Percentiles rank a stretch among this genome's conserved stretches.
Evolutionary conservation across 2,113 vertebrate genomes (phyloP).

Genomic region (Eclectus roratus): DNA sequence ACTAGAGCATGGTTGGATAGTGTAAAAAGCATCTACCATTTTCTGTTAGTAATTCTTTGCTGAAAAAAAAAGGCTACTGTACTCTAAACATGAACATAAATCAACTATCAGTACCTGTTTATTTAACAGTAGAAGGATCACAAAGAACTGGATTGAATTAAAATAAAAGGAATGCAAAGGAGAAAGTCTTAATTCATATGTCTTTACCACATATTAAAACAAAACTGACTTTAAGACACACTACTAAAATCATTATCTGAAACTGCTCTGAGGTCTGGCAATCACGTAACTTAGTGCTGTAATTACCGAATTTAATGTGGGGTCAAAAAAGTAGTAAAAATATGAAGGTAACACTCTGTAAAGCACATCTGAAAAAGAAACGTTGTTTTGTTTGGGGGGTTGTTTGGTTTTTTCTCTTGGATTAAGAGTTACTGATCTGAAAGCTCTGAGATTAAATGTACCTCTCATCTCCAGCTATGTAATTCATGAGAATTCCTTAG

Average conservation of each 20-base stretch:
- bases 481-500: background rate
- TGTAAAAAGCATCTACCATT: background rate
- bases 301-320: background rate
- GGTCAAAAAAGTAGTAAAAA: background rate
- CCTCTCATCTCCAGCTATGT: background rate
- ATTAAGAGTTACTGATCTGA: background rate
- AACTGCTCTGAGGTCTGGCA: background rate
- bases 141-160: background rate
- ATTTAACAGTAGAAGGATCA: background rate
- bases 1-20: background rate
- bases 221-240: background rate
- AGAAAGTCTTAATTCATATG: background rate
- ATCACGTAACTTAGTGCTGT: background rate
- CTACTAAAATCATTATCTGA: background rate
- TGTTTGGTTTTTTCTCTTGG: background rate
- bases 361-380: background rate
- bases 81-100: background rate
- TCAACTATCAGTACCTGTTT: background rate
- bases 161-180: conserved; percentile 24
- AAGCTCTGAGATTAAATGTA: background rate
- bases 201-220: background rate
- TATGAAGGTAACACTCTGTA: background rate
- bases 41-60: background rate
- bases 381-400: background rate
- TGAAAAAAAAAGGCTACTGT: background rate